These are phyloP conservation scores for Condylura cristata DNA, from an alignment of 2,113 vertebrate genomes.

Conservation along the genomic window DNA sequence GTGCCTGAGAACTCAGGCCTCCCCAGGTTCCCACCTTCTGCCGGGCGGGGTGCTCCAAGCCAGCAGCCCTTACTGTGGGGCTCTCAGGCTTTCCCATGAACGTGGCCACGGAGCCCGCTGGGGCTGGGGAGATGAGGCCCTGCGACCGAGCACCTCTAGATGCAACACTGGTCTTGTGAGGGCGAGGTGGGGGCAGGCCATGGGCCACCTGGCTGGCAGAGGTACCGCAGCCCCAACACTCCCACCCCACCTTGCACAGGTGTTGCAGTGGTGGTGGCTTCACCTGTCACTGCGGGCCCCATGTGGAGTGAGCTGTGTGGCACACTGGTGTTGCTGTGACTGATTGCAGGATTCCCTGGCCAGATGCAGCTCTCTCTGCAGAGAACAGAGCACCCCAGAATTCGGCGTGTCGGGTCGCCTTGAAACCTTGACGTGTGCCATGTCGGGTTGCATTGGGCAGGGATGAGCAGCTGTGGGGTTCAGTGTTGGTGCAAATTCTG, in stretches of 20 bases:
- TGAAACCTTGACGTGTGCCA: background rate
- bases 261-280: background rate
- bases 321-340: background rate
- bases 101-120: too few species aligned
- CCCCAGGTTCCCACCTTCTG: too few species aligned
- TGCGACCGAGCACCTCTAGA: background rate
- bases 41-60: too few species aligned
- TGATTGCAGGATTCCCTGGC: background rate
- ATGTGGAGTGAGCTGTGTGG: background rate
- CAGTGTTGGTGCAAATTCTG: background rate
- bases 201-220: background rate
- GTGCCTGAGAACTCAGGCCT: background rate
- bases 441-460: background rate
- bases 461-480: background rate
- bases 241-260: background rate
- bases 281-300: background rate
- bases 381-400: background rate
- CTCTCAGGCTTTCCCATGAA: too few species aligned
- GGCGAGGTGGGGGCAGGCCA: background rate
- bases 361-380: rapidly evolving
- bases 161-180: background rate
- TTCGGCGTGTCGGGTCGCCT: background rate
- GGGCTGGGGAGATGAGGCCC: too few species aligned
- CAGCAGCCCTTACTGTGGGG: too few species aligned
- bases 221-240: background rate